Evolutionary conservation across 2,113 vertebrate species (phyloP).

Genomic region (Abramis brama): DNA sequence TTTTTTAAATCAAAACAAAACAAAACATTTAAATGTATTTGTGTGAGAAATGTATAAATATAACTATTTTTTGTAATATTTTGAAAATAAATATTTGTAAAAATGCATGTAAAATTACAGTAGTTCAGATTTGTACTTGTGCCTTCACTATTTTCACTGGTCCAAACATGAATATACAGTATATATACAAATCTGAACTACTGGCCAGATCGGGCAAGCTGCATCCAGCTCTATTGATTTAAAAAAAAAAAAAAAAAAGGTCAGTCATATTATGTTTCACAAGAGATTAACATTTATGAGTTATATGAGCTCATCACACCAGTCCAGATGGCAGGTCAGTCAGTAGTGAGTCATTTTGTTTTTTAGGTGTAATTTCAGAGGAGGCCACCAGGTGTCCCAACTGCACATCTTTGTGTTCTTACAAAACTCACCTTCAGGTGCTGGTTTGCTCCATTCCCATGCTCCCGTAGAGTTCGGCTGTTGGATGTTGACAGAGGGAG

Average conservation of each 20-base stretch:
- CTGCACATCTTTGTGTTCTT: not conserved
- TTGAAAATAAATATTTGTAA: not conserved
- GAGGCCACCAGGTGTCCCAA: conserved; percentile 43
- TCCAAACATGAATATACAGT: too few relatives aligned
- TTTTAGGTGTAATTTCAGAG: conserved; percentile 18
- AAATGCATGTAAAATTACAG: not conserved
- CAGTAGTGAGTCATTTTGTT: conserved; percentile 12
- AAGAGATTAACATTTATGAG: conserved; percentile 1
- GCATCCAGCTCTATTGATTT: not conserved
- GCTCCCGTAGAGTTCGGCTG: conserved; percentile 87
- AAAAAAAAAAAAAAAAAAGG: not conserved
- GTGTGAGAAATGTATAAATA: not conserved
- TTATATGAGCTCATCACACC: not conserved
- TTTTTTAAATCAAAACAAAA: not conserved
- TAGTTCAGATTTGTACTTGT: too few relatives aligned
- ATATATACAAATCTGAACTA: too few relatives aligned
- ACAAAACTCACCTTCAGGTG: conserved; percentile 66
- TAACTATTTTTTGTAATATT: not conserved
- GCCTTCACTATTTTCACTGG: too few relatives aligned
- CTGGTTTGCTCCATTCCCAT: conserved; percentile 92
- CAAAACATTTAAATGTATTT: not conserved
- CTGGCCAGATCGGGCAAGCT: too few relatives aligned
- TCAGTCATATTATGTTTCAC: not conserved
- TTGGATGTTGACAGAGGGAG: conserved; percentile 90
- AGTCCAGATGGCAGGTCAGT: conserved; percentile 30